A percentile compares a stretch with the other conserved stretches of the same genome.
Evolutionary conservation across 23 tunicate genomes (phyloP).

Genomic region (Pegea sp.): DNA sequence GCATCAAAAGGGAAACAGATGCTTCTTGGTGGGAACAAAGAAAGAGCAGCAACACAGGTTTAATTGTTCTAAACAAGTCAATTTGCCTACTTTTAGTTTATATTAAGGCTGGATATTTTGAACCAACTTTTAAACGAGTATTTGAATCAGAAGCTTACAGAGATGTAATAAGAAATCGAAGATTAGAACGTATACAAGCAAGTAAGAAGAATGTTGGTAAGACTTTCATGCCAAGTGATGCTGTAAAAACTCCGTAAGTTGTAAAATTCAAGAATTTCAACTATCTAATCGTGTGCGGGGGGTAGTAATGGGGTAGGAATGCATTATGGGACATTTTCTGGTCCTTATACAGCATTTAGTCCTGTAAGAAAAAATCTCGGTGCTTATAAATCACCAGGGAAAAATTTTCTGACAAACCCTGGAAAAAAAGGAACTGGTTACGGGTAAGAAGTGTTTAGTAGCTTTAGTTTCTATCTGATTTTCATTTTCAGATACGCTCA

Average conservation of each 20-base stretch:
- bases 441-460: slow-evolving; percentile 17
- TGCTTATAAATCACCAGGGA: slow-evolving; percentile 64
- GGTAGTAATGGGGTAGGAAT: slow-evolving; percentile 70
- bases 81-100: too few relatives aligned
- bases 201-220: slow-evolving; percentile 84
- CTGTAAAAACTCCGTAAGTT: slow-evolving; percentile 62
- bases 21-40: slow-evolving; percentile 88
- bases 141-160: slow-evolving; percentile 96
- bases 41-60: slow-evolving; percentile 58
- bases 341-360: slow-evolving; percentile 59
- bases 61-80: background rate
- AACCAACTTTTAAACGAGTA: slow-evolving; percentile 61
- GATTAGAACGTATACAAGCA: slow-evolving; percentile 64
- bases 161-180: slow-evolving; percentile 63
- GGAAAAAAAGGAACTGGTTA: slow-evolving; percentile 97
- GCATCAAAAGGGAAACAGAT: slow-evolving; percentile 94
- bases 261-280: too few relatives aligned
- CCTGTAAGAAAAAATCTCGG: slow-evolving; percentile 45
- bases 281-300: too few relatives aligned
- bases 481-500: slow-evolving; percentile 37
- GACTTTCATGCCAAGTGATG: slow-evolving; percentile 69
- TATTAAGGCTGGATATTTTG: slow-evolving; percentile 98
- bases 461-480: background rate
- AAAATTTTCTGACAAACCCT: slow-evolving; percentile 85
- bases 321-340: slow-evolving; percentile 94